Base-by-base conservation (phyloP, 2,797 vertebrate species). In the Graptemys geographica region DNA sequence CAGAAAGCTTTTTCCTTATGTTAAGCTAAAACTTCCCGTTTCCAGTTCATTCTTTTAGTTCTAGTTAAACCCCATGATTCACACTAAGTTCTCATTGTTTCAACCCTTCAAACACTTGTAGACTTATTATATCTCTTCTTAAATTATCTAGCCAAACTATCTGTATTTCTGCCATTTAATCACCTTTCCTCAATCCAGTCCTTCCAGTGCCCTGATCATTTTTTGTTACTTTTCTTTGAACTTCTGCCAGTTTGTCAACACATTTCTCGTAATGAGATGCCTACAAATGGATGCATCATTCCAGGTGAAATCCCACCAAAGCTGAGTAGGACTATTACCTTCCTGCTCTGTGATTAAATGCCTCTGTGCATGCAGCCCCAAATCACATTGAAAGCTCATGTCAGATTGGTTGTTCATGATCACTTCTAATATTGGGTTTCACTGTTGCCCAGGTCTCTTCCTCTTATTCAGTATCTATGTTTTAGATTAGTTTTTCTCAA, bases 401-500 rank as follows among this genome's bases (percentile, higher is more conserved):
- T 87, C 55, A 94, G 86, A 91, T 84, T 87, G 95, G 62, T 2
- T 80, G 8, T 93, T 9, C 28, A 21, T 19, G 82, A 13, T 72
- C 59, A 72, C 56, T 92, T 86, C 28, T 76, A 11, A 41, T 33
- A 83, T 87, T 90, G 89, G 57, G n/a, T 69, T n/a, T 19, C n/a
- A 37, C 16, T 72, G 23, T 3, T 88, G 92, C 76, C n/a, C 53
- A 81, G 9, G 19, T 12, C 8, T 93, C 15, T 74, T 5, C 18
- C 90, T 93, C 55, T 84, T n/a, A 74, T 86, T 86, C 51, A 72
- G 21, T 8, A 23, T 81, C 83, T 69, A 16, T 95, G 21, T 90
- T 88, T 94, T 93, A 92, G 94, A 92, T 62, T 33, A 89, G 1
- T 6, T 72, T 15, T 78, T 44, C 89, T 90, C 62, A 86, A 49